Conservation (phyloP, 2,888 invertebrate species). For the Chrysodeixis includens region DNA sequence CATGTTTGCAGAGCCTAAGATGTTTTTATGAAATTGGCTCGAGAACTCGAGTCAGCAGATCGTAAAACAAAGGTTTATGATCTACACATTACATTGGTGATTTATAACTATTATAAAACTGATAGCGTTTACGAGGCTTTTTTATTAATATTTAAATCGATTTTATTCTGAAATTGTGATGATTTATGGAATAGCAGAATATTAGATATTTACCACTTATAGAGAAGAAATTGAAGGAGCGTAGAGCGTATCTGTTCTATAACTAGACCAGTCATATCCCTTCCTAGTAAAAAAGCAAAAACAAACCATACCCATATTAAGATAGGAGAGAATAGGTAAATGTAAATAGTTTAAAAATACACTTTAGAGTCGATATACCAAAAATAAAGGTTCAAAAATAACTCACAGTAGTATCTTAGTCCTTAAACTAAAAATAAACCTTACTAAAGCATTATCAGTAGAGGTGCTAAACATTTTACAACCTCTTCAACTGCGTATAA, state of each 20-base stretch:
- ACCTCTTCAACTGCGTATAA: background rate
- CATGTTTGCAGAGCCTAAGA: slow-evolving; percentile 13
- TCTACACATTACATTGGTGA: slow-evolving; percentile 49
- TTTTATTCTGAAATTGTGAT: background rate
- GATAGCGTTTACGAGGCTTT: slow-evolving; percentile 8
- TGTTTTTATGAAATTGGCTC: slow-evolving; percentile 43
- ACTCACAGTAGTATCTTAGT: background rate
- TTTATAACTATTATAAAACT: slow-evolving; percentile 32
- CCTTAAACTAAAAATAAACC: background rate
- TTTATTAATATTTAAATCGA: slow-evolving; percentile 5
- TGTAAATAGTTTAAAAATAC: no score
- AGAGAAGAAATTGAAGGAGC: no score
- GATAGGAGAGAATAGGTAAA: no score
- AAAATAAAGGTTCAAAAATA: no score
- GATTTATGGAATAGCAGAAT: background rate
- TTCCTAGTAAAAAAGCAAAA: no score
- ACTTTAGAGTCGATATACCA: no score
- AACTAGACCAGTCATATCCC: no score
- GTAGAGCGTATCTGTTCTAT: no score
- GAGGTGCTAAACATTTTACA: background rate
- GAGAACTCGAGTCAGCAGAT: slow-evolving; percentile 38
- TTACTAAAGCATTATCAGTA: background rate
- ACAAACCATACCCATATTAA: no score
- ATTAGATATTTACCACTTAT: no score
- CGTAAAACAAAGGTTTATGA: slow-evolving; percentile 48